Conservation (phyloP, 2,113 vertebrate species). For the Lucifuga dentata region DNA sequence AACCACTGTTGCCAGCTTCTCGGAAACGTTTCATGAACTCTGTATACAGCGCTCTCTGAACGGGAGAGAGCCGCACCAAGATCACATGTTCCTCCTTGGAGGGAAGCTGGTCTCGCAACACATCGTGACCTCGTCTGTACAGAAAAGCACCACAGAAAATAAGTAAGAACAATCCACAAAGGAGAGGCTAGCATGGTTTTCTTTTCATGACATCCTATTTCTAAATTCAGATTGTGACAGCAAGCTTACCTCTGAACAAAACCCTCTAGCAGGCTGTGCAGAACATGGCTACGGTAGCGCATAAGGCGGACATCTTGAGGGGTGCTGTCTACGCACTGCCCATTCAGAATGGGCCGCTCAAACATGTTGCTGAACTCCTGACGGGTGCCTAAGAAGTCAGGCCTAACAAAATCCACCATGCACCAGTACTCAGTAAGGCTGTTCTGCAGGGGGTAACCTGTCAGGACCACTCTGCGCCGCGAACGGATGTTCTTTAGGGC, state of each 20-base stretch:
- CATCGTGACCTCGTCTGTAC: conserved; percentile 93
- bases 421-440: conserved; percentile 99
- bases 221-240: background rate
- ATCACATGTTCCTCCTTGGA: conserved; percentile 96
- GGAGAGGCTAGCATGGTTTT: background rate
- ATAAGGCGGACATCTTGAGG: conserved; percentile 96
- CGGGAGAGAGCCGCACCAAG: conserved; percentile 92
- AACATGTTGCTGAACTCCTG: conserved; percentile 99
- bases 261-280: conserved; percentile 97
- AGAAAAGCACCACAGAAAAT: conserved; percentile 1
- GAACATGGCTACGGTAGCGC: conserved; percentile 97
- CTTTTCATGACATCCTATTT: background rate
- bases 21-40: conserved; percentile 99
- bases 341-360: conserved; percentile 96
- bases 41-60: conserved; percentile 94
- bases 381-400: conserved; percentile 95
- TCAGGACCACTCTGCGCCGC: conserved; percentile 94
- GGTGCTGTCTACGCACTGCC: conserved; percentile 97
- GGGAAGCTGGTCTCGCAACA: conserved; percentile 93
- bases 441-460: conserved; percentile 97
- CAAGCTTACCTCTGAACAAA: conserved; percentile 95
- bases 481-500: conserved; percentile 98
- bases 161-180: background rate
- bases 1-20: conserved; percentile 96
- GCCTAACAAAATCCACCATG: conserved; percentile 99